Evolutionary conservation across 2,888 invertebrate genomes (phyloP).

Genomic region (Globia sparganii): DNA sequence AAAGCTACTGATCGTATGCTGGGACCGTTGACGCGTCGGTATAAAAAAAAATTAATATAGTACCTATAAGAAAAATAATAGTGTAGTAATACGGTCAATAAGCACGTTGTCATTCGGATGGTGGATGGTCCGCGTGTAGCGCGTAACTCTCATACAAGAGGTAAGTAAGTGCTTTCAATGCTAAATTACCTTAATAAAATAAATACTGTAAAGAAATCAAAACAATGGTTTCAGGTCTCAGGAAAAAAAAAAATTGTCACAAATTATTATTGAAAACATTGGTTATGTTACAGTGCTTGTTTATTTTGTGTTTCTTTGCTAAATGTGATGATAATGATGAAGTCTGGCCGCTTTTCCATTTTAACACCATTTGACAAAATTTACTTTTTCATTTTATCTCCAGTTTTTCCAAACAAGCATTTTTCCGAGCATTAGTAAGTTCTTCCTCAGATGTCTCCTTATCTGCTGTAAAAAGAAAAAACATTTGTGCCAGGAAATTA

Average conservation of each 20-base stretch:
- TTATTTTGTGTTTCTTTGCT: neutral
- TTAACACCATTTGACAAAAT: neutral
- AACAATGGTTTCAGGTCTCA: neutral
- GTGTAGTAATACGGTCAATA: neutral
- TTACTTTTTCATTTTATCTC: neutral
- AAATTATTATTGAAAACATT: neutral
- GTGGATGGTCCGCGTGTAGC: too few relatives aligned
- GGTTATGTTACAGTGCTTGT: neutral
- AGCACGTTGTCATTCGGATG: neutral
- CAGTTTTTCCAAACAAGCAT: neutral
- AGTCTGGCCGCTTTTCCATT: neutral
- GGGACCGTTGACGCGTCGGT: too few relatives aligned
- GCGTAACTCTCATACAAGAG: neutral
- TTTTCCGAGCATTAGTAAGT: neutral
- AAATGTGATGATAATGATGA: neutral
- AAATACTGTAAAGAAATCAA: neutral
- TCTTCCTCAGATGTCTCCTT: neutral
- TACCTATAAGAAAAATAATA: neutral
- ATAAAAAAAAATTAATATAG: neutral
- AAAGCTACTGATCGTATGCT: neutral
- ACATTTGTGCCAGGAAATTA: neutral
- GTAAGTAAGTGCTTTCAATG: neutral
- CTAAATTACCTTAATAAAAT: neutral
- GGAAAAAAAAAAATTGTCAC: neutral
- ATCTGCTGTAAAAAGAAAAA: neutral